These are phyloP conservation scores for Cynaeus angustus DNA, from an alignment of 2,888 invertebrate species.

Conservation along the genomic window DNA sequence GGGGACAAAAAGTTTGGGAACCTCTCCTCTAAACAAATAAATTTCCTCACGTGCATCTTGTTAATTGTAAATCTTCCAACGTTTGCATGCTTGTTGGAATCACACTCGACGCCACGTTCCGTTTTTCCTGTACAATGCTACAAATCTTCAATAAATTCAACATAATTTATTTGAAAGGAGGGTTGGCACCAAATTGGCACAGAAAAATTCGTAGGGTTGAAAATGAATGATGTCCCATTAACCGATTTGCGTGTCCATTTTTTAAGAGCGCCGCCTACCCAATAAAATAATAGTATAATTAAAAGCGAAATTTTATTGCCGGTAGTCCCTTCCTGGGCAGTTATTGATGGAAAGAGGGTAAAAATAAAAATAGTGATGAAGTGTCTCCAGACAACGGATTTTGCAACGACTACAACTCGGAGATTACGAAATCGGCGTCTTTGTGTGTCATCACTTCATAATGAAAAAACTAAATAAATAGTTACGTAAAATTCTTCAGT, in stretches of 20 bases:
- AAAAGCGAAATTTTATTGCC: conserved; percentile 26
- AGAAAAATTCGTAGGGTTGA: conserved; percentile 7
- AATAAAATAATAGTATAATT: conserved; percentile 26
- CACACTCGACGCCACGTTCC: conserved; percentile 27
- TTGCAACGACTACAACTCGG: too few species aligned
- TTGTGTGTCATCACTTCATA: too few species aligned
- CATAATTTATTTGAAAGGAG: conserved; percentile 18
- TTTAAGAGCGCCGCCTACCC: conserved; percentile 20
- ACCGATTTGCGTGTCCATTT: conserved; percentile 29
- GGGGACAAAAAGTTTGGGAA: too few species aligned
- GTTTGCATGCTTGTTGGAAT: conserved; percentile 31
- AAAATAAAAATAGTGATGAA: neutral
- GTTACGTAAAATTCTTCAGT: too few species aligned
- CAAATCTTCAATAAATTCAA: conserved; percentile 27
- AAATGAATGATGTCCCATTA: conserved; percentile 19
- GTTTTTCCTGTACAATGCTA: conserved; percentile 24
- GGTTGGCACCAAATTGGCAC: conserved; percentile 22
- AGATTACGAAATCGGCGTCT: too few species aligned
- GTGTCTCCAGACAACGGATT: neutral
- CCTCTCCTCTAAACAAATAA: neutral
- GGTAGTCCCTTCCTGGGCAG: conserved; percentile 5
- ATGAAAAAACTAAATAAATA: too few species aligned
- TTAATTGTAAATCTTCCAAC: conserved; percentile 37
- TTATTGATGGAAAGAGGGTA: too few species aligned
- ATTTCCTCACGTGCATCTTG: conserved; percentile 30